phyloP scores from a whole-genome alignment of 2,113 vertebrate species.

The Chionis minor region DNA sequence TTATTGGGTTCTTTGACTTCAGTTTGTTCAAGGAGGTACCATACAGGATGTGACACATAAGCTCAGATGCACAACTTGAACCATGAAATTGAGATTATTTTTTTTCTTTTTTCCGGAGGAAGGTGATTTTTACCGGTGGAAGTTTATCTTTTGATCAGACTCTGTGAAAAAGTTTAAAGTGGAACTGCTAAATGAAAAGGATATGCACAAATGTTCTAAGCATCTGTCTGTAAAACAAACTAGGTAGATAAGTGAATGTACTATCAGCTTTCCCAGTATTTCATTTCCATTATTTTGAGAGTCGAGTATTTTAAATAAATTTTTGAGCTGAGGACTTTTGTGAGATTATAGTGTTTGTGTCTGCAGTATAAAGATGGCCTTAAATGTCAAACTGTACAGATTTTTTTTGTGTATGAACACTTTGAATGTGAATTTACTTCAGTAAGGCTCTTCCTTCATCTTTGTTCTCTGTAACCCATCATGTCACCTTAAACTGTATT shows the following conservation, averaged over 20 bases:
- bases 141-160: background rate
- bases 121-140: background rate
- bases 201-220: background rate
- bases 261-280: background rate
- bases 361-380: background rate
- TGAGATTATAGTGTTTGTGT: background rate
- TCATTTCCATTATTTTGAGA: background rate
- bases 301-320: background rate
- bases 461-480: background rate
- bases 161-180: background rate
- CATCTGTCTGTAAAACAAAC: background rate
- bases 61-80: background rate
- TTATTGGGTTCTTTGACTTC: background rate
- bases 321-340: background rate
- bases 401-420: background rate
- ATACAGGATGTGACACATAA: background rate
- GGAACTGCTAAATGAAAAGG: background rate
- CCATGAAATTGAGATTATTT: background rate
- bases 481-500: background rate
- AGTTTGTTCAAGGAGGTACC: background rate
- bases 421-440: background rate
- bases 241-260: background rate
- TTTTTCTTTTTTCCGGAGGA: background rate
- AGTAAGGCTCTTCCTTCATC: background rate
- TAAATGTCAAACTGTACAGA: background rate